Conservation (phyloP, 2,113 vertebrate species). For the Rostratula benghalensis region DNA sequence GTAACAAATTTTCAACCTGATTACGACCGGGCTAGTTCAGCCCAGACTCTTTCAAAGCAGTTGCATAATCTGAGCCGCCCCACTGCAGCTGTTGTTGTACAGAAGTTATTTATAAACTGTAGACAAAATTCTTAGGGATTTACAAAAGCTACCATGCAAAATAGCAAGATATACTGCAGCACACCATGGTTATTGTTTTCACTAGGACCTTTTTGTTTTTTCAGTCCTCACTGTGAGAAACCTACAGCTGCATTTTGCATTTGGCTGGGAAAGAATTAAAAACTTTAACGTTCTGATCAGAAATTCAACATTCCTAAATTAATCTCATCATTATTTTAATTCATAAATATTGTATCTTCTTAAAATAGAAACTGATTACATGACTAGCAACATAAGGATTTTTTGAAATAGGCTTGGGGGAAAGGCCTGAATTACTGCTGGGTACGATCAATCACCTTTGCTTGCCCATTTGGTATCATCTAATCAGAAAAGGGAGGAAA, state of each 20-base stretch:
- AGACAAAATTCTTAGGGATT: conserved; percentile 46
- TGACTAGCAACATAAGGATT: neutral
- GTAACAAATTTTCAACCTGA: conserved; percentile 47
- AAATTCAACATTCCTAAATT: neutral
- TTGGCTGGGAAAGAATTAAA: conserved; percentile 35
- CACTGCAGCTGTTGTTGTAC: conserved; percentile 51
- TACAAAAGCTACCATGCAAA: conserved; percentile 41
- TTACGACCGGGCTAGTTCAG: conserved; percentile 6
- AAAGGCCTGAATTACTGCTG: neutral
- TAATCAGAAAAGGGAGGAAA: neutral
- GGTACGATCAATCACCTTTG: neutral
- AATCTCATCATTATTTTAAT: neutral
- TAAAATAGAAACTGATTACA: neutral
- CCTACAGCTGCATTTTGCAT: neutral
- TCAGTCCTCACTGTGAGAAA: conserved; percentile 38
- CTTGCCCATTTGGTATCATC: neutral
- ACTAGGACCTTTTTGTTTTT: conserved; percentile 5
- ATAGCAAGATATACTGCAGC: conserved; percentile 13
- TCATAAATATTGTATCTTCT: neutral
- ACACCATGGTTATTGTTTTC: conserved; percentile 1
- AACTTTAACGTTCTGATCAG: neutral
- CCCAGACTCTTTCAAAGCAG: neutral
- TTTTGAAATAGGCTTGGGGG: neutral
- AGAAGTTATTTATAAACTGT: conserved; percentile 48
- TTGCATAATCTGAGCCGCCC: neutral